Percentiles rank a stretch among this genome's conserved stretches.
phyloP scores from a whole-genome alignment of 2,113 vertebrate species.

The Hemibagrus wyckioides region DNA sequence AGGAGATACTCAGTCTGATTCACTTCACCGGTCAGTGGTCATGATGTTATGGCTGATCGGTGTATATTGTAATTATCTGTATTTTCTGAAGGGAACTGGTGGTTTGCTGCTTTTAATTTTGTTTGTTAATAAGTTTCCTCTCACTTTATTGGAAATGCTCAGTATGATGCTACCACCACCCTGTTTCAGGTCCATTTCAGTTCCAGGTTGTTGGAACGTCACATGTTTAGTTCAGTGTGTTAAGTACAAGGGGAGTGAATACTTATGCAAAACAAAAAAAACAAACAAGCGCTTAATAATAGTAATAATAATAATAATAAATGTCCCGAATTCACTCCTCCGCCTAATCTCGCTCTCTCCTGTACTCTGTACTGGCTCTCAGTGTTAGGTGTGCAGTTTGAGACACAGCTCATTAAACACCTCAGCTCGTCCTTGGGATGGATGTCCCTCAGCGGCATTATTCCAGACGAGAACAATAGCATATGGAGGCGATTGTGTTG shows the following conservation, averaged over 20 bases:
- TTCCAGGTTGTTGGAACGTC: background rate
- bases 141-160: background rate
- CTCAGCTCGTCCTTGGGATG: background rate
- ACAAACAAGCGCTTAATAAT: no score
- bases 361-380: background rate
- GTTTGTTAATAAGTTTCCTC: no score
- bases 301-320: no score
- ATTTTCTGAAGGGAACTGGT: no score
- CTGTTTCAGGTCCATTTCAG: background rate
- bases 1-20: no score
- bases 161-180: background rate
- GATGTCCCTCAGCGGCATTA: background rate
- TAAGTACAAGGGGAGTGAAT: background rate
- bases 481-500: slow-evolving; percentile 16
- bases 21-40: no score
- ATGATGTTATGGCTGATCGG: no score
- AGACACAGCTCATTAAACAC: background rate
- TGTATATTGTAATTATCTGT: no score
- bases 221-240: background rate
- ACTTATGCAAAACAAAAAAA: no score
- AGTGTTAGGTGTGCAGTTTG: background rate
- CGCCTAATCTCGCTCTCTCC: background rate
- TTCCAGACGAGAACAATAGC: slow-evolving; percentile 34
- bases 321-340: background rate
- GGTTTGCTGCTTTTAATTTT: no score